Evolutionary conservation across 1,140 invertebrate species (phyloP).

Genomic region (Pseudomyrmex concolor): DNA sequence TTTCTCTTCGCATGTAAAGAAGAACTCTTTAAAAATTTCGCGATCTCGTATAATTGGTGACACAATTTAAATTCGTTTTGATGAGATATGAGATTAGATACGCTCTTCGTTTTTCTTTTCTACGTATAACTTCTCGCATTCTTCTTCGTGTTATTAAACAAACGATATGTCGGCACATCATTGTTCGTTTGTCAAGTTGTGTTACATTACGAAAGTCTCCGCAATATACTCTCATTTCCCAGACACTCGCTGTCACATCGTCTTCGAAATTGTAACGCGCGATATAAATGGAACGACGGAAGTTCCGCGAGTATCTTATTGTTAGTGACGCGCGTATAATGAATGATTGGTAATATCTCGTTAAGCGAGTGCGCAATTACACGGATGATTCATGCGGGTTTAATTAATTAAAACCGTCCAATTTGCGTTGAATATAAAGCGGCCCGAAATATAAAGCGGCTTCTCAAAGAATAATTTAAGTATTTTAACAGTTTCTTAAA

Average conservation of each 20-base stretch:
- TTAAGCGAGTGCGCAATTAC: background rate
- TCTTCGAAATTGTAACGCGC: slow-evolving; percentile 18
- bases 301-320: too few relatives aligned
- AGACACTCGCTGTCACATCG: slow-evolving; percentile 20
- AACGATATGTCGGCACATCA: slow-evolving; percentile 8
- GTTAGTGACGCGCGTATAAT: background rate
- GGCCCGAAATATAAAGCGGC: background rate
- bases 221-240: slow-evolving; percentile 9
- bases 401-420: background rate
- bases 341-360: too few relatives aligned
- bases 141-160: slow-evolving; percentile 12
- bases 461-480: background rate
- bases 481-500: background rate
- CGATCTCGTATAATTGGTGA: background rate
- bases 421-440: background rate
- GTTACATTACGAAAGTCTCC: slow-evolving; percentile 8
- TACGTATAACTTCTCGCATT: slow-evolving; percentile 19
- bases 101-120: background rate
- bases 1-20: too few relatives aligned
- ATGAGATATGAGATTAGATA: background rate
- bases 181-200: slow-evolving; percentile 5
- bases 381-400: background rate
- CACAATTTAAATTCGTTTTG: background rate
- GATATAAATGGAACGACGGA: slow-evolving; percentile 7
- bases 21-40: background rate